phyloP scores from a whole-genome alignment of 2,888 invertebrate species.

The Drosophila colorata region DNA sequence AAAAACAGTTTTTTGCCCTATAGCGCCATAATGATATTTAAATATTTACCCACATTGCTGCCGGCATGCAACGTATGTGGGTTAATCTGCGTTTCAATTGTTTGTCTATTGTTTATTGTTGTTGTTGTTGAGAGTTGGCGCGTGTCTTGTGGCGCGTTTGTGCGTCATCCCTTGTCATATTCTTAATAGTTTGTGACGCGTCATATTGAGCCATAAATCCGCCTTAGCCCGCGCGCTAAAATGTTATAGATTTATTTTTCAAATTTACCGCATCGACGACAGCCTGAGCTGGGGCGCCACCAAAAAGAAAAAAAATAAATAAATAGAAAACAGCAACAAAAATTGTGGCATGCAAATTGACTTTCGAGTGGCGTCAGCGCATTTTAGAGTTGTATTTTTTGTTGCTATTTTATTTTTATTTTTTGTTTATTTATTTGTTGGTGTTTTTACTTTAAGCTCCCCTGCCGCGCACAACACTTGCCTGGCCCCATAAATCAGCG shows the following conservation, averaged over 20 bases:
- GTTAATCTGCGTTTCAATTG: conserved; percentile 77
- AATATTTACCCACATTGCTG: conserved; percentile 77
- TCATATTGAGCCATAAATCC: conserved; percentile 68
- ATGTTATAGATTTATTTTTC: conserved; percentile 69
- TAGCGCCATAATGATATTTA: conserved; percentile 77
- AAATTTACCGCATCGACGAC: conserved; percentile 80
- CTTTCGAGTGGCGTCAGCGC: conserved; percentile 69
- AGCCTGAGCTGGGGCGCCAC: conserved; percentile 51
- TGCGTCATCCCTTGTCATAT: conserved; percentile 42
- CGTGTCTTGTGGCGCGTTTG: conserved; percentile 23
- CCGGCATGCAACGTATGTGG: conserved; percentile 66
- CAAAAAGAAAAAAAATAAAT: conserved; percentile 30
- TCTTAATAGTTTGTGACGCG: conserved; percentile 46
- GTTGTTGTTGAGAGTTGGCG: conserved; percentile 10
- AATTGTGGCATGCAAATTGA: conserved; percentile 77
- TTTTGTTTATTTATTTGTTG: conserved; percentile 13
- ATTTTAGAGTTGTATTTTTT: conserved; percentile 47
- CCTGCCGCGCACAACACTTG: conserved; percentile 23
- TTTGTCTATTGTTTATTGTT: conserved; percentile 51
- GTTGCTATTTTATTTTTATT: conserved; percentile 6
- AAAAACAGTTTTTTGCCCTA: conserved; percentile 40
- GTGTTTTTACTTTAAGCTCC: conserved; percentile 6
- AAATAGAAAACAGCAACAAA: conserved; percentile 3
- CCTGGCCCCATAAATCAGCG: conserved; percentile 70
- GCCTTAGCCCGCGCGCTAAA: conserved; percentile 44